Percentiles rank a stretch among this genome's conserved stretches.
Evolutionary conservation across 35 echinoderm and acorn worm genomes (phyloP).

Genomic region (Strongylocentrotus purpuratus): DNA sequence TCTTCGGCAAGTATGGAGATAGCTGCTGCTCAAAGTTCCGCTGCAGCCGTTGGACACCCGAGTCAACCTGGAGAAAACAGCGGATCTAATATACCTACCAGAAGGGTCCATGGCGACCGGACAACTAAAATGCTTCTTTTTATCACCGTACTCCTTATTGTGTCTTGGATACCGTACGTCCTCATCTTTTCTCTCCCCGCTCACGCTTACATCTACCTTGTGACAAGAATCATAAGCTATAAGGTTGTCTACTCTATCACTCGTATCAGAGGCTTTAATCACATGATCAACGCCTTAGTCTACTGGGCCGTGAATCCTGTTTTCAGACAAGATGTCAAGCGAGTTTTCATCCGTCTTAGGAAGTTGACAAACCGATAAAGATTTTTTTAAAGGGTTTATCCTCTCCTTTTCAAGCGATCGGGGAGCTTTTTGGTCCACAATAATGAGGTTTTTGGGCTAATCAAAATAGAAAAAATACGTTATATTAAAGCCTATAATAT

Average conservation of each 20-base stretch:
- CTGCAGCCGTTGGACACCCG: neutral
- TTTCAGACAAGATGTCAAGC: neutral
- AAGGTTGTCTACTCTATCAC: neutral
- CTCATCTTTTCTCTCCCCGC: neutral
- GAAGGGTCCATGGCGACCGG: neutral
- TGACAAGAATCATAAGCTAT: neutral
- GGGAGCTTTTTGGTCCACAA: too few relatives aligned
- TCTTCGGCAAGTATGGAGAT: neutral
- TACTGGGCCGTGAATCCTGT: neutral
- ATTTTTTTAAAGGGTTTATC: too few relatives aligned
- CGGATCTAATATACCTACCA: neutral
- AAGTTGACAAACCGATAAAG: neutral
- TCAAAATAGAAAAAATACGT: too few relatives aligned
- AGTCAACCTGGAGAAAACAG: neutral
- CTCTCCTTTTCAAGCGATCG: too few relatives aligned
- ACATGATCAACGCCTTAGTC: slow-evolving; percentile 10
- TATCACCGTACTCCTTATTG: neutral
- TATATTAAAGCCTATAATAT: too few relatives aligned
- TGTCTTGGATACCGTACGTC: neutral
- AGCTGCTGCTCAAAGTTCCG: neutral
- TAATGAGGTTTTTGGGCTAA: too few relatives aligned
- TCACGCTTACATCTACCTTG: neutral
- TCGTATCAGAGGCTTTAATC: slow-evolving; percentile 7
- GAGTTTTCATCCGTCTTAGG: neutral
- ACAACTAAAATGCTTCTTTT: neutral